A percentile compares a stretch with the other conserved stretches of the same genome.
phyloP scores from a whole-genome alignment of 2,888 invertebrate genomes.

The Mellilla xanthometata region DNA sequence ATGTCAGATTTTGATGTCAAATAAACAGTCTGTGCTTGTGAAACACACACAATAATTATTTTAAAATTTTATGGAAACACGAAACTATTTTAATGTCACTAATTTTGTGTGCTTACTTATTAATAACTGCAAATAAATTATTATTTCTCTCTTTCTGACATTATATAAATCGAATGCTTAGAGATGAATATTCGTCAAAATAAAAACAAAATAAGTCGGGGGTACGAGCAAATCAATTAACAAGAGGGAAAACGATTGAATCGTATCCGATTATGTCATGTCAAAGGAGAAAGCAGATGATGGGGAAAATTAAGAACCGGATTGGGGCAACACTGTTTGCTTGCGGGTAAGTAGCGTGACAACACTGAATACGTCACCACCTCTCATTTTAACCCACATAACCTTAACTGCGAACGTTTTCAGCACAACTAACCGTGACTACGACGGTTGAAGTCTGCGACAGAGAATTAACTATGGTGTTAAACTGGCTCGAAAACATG shows the following conservation, averaged over 20 bases:
- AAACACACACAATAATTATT: neutral
- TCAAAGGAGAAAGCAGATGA: conserved; percentile 45
- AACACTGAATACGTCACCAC: conserved; percentile 22
- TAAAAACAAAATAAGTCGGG: too few relatives aligned
- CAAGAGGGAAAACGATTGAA: conserved; percentile 20
- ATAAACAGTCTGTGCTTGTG: conserved; percentile 3
- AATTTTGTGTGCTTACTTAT: too few relatives aligned
- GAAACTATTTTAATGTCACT: too few relatives aligned
- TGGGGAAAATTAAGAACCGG: conserved; percentile 51
- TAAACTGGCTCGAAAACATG: conserved; percentile 30
- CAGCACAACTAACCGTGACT: neutral
- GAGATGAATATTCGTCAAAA: too few relatives aligned
- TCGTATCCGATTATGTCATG: conserved; percentile 26
- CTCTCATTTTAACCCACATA: neutral
- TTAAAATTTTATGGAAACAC: too few relatives aligned
- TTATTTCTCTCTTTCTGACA: too few relatives aligned
- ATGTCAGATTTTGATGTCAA: conserved; percentile 22
- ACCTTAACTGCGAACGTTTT: neutral
- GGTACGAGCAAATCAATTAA: conserved; percentile 3
- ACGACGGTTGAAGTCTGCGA: neutral
- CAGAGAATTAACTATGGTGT: conserved; percentile 25
- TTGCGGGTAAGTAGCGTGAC: conserved; percentile 60
- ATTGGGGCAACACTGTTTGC: conserved; percentile 32
- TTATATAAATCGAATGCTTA: too few relatives aligned
- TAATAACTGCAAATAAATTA: too few relatives aligned